A percentile compares a stretch with the other conserved stretches of the same genome.
Evolutionary conservation across 2,113 vertebrate species (phyloP).

Genomic region (Lasiurus borealis): DNA sequence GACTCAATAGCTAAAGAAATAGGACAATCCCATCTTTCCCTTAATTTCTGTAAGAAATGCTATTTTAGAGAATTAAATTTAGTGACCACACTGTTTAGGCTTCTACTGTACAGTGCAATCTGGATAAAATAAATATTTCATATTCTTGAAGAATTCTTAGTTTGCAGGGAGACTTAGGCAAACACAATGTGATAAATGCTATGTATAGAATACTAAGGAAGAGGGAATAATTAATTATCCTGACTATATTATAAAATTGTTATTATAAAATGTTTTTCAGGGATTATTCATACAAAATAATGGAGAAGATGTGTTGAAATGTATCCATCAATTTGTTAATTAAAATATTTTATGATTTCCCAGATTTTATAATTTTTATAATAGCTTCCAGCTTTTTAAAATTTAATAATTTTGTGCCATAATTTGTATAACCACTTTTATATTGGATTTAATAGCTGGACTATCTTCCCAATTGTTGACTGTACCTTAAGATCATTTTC

Average conservation of each 20-base stretch:
- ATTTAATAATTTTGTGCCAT: neutral
- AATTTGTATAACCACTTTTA: neutral
- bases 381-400: neutral
- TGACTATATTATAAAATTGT: neutral
- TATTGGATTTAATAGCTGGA: neutral
- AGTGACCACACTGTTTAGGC: neutral
- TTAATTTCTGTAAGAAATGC: slow-evolving; percentile 28
- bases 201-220: neutral
- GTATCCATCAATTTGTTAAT: neutral
- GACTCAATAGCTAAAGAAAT: neutral
- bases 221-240: neutral
- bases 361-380: neutral
- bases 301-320: neutral
- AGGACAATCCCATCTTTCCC: neutral
- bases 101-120: neutral
- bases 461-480: neutral
- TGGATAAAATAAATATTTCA: neutral
- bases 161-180: neutral
- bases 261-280: neutral
- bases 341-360: neutral
- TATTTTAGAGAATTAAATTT: neutral
- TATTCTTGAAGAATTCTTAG: neutral
- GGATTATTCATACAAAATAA: neutral
- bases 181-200: neutral
- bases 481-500: slow-evolving; percentile 40